Evolutionary conservation across 2,797 vertebrate genomes (phyloP).

Genomic region (Psittacula echo): DNA sequence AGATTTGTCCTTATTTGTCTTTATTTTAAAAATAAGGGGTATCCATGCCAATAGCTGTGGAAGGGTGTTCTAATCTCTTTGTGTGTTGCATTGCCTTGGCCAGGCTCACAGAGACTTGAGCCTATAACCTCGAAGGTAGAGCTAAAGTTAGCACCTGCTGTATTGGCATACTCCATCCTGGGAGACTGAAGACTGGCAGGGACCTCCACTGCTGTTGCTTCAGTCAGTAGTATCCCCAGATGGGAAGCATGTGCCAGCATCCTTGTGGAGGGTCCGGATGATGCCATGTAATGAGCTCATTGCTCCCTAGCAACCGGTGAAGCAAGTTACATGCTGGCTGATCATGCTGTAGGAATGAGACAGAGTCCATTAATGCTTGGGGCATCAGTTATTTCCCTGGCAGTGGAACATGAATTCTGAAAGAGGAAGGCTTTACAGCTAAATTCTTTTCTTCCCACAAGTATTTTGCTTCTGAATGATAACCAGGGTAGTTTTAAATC

Average conservation of each 20-base stretch:
- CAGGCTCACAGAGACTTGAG: not conserved
- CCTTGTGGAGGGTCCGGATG: constrained; percentile 45
- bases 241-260: constrained; percentile 69
- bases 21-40: not conserved
- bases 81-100: not conserved
- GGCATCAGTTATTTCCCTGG: constrained; percentile 61
- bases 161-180: not conserved
- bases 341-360: constrained; percentile 32
- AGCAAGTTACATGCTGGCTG: constrained; percentile 54
- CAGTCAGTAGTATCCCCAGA: constrained; percentile 34
- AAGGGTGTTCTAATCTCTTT: not conserved
- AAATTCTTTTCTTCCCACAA: not conserved
- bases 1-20: not conserved
- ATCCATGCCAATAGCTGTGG: not conserved
- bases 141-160: constrained; percentile 34
- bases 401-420: constrained; percentile 59
- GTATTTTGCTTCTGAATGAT: constrained; percentile 42
- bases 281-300: constrained; percentile 65
- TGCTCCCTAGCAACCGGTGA: constrained; percentile 75
- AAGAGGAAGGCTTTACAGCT: constrained; percentile 50
- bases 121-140: constrained; percentile 26
- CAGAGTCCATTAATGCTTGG: constrained; percentile 51
- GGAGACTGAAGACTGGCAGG: constrained; percentile 51
- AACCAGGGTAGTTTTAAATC: constrained; percentile 33
- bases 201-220: constrained; percentile 20